These are phyloP conservation scores for Tenthredo distinguenda DNA, from an alignment of 2,888 invertebrate genomes.

Conservation along the genomic window DNA sequence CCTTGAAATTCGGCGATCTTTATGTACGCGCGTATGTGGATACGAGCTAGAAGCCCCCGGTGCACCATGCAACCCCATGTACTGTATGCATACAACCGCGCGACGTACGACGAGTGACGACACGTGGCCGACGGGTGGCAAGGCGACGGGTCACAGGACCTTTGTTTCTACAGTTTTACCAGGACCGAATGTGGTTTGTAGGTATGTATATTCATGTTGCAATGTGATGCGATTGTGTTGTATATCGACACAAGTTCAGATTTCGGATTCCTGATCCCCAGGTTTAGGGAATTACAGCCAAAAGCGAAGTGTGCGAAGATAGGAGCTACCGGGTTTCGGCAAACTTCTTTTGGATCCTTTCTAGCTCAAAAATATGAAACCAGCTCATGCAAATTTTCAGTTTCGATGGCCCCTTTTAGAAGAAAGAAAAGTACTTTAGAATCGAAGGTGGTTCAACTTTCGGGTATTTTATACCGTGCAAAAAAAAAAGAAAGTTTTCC, in stretches of 20 bases:
- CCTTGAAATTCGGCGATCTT: not conserved
- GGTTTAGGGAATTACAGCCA: not conserved
- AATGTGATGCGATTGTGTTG: not conserved
- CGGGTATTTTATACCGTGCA: no score
- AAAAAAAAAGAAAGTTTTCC: no score
- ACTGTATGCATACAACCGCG: slow-evolving; percentile 23
- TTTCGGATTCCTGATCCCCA: not conserved
- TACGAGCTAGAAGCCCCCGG: not conserved
- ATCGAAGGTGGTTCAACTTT: not conserved
- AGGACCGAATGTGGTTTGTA: not conserved
- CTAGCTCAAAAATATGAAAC: not conserved
- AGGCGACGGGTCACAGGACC: slow-evolving; percentile 29
- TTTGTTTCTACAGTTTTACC: not conserved
- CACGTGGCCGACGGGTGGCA: slow-evolving; percentile 22
- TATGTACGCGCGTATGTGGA: not conserved
- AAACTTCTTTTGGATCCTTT: not conserved
- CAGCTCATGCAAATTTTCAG: not conserved
- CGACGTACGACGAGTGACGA: slow-evolving; percentile 29
- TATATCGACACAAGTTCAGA: not conserved
- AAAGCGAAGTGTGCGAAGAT: no score
- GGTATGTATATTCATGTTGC: not conserved
- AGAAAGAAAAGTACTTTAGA: not conserved
- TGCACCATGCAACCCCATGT: slow-evolving; percentile 2
- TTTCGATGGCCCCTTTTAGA: not conserved
- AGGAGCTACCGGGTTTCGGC: no score